Evolutionary conservation across 1,140 invertebrate species (phyloP).

Genomic region (Vollenhovia emeryi): DNA sequence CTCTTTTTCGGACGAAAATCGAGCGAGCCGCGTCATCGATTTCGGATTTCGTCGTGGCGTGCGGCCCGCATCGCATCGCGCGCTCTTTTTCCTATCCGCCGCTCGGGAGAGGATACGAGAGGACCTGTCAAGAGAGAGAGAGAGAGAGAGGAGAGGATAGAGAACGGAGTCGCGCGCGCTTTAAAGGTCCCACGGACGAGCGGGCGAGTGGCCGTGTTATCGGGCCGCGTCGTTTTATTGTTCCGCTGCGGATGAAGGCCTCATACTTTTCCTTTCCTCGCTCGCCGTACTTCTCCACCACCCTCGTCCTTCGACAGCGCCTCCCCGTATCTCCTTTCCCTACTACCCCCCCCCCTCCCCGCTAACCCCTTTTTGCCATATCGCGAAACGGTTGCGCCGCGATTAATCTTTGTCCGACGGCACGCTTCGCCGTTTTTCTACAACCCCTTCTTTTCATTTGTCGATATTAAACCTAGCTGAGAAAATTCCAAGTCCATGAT

Average conservation of each 20-base stretch:
- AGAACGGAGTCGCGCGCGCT: neutral
- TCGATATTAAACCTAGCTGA: slow-evolving; percentile 10
- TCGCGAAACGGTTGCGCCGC: slow-evolving; percentile 33
- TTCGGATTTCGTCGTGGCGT: slow-evolving; percentile 36
- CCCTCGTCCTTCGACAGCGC: slow-evolving; percentile 33
- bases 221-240: slow-evolving; percentile 44
- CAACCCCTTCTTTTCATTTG: neutral
- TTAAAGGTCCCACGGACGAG: slow-evolving; percentile 26
- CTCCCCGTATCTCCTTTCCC: neutral
- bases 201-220: slow-evolving; percentile 27
- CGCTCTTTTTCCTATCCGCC: neutral
- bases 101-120: neutral
- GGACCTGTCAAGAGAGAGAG: too few species aligned
- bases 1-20: slow-evolving; percentile 4
- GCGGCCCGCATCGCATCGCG: neutral
- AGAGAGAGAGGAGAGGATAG: too few species aligned
- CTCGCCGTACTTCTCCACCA: slow-evolving; percentile 26
- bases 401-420: slow-evolving; percentile 41
- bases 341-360: too few species aligned
- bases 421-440: slow-evolving; percentile 1
- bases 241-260: slow-evolving; percentile 39
- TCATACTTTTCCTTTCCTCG: slow-evolving; percentile 30
- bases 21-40: slow-evolving; percentile 39
- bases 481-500: slow-evolving; percentile 14
- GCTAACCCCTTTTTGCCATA: slow-evolving; percentile 38